Evolutionary conservation across 2,888 invertebrate species (phyloP), one percentile per base, ranked within the genome.

Genomic region (Hyles lineata): DNA sequence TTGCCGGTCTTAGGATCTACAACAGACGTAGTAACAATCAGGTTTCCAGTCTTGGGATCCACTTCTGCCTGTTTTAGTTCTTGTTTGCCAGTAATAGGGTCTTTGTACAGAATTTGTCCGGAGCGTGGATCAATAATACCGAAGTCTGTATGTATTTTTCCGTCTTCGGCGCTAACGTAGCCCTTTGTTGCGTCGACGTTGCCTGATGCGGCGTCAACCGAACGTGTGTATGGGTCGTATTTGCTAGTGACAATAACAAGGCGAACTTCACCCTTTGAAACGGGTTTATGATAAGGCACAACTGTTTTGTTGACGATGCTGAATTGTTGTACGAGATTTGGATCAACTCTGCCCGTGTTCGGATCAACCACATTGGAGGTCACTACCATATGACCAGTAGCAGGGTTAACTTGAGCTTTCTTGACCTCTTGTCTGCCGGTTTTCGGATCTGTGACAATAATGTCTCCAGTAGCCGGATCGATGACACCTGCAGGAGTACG

Each of bases 401-500:
- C 82, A 6, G 96, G 96, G 78, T 96, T 95, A 7, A 96, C 85
- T 70, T 91, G 90, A 73, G 94, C 91, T 77, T 96, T 95, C 87
- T 96, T 96, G 1, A 95, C 91, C 76, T 96, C 96, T 75, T 95
- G 90, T 73, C 88, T 92, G 29, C 95, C 95, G 2, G 95, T 94
- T 76, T 85, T 90, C 1, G 93, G 93, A 78, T 95, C 93, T 7
- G 92, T 92, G 7, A 91, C 80, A 11, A 89, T 82, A n/a, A 95
- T 92, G 82, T 95, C 94, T 50, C 96, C 96, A 32, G 95, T 95
- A 76, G 95, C 93, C 0, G 96, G 96, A 80, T 97, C 96, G 43
- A 97, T 94, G 59, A 95, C 90, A 19, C 96, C 96, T 73, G 96
- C 95, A 81, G 96, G 96, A 8, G 96, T 96, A 52, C 89, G 88